These are phyloP conservation scores for Pterostichus niger DNA, from an alignment of 2,888 invertebrate genomes.

Conservation along the genomic window DNA sequence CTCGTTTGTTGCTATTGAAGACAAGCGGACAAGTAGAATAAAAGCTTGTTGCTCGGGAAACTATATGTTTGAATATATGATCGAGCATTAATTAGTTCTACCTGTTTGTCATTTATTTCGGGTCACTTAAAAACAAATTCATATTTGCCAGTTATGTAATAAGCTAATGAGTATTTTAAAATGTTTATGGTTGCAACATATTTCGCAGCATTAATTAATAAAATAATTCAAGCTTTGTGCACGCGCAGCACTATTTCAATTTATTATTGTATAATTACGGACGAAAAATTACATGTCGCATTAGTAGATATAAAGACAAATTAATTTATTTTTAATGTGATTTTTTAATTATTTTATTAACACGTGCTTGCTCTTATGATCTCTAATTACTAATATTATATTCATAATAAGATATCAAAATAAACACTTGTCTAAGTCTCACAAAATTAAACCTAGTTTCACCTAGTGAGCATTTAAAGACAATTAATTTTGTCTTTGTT, in stretches of 20 bases:
- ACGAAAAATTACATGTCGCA: neutral
- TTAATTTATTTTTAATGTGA: conserved; percentile 4
- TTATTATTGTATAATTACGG: neutral
- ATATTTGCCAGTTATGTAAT: neutral
- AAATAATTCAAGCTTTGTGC: neutral
- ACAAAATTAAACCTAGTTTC: no score
- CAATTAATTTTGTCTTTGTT: no score
- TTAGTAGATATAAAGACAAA: neutral
- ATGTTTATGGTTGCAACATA: neutral
- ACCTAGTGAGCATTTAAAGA: no score
- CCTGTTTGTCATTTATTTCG: conserved; percentile 3
- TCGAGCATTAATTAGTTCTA: neutral
- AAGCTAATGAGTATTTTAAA: conserved; percentile 1
- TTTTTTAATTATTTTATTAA: neutral
- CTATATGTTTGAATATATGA: neutral
- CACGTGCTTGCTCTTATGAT: neutral
- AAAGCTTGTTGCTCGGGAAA: no score
- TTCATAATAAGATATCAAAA: no score
- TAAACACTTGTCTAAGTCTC: no score
- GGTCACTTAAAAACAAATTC: neutral
- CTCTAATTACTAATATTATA: no score
- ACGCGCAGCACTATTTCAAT: neutral
- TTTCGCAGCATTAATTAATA: conserved; percentile 1
- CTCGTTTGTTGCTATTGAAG: no score
- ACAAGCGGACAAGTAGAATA: no score